Evolutionary conservation across 2,888 invertebrate genomes (phyloP).

Genomic region (Coronaproctus castanopsis): DNA sequence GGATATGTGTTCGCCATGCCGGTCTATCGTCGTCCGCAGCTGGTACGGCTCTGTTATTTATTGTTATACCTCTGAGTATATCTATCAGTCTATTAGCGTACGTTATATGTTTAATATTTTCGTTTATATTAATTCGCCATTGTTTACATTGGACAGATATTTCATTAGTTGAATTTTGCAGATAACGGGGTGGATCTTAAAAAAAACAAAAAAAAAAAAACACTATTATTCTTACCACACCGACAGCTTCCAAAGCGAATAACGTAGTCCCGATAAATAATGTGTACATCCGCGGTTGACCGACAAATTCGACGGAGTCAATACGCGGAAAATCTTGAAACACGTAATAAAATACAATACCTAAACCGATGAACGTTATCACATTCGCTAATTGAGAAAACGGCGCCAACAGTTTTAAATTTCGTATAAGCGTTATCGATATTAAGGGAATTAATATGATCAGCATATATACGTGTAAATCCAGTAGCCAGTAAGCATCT

Average conservation of each 20-base stretch:
- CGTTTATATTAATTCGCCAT: too few relatives aligned
- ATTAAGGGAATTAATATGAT: conserved; percentile 49
- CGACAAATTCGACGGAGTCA: conserved; percentile 31
- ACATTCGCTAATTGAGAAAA: conserved; percentile 65
- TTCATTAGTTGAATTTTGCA: too few relatives aligned
- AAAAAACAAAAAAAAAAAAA: too few relatives aligned
- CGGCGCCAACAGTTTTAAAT: conserved; percentile 58
- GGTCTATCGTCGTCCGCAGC: too few relatives aligned
- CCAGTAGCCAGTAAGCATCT: too few relatives aligned
- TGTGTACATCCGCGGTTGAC: conserved; percentile 37
- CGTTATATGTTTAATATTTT: too few relatives aligned
- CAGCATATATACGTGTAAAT: conserved; percentile 40
- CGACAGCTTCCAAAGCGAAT: conserved; percentile 69
- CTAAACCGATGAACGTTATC: conserved; percentile 53
- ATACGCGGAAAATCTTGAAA: conserved; percentile 39
- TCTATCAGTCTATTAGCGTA: too few relatives aligned
- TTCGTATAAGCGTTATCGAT: conserved; percentile 47
- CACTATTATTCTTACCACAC: conserved; percentile 52
- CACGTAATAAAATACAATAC: conserved; percentile 50
- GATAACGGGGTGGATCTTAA: too few relatives aligned
- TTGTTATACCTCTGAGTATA: too few relatives aligned
- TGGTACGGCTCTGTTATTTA: too few relatives aligned
- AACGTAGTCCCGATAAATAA: conserved; percentile 76
- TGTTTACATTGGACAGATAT: too few relatives aligned
- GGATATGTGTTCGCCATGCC: too few relatives aligned